A percentile compares a stretch with the other conserved stretches of the same genome.
phyloP scores from a whole-genome alignment of 2,113 vertebrate species.

The Hemichromis elongatus region DNA sequence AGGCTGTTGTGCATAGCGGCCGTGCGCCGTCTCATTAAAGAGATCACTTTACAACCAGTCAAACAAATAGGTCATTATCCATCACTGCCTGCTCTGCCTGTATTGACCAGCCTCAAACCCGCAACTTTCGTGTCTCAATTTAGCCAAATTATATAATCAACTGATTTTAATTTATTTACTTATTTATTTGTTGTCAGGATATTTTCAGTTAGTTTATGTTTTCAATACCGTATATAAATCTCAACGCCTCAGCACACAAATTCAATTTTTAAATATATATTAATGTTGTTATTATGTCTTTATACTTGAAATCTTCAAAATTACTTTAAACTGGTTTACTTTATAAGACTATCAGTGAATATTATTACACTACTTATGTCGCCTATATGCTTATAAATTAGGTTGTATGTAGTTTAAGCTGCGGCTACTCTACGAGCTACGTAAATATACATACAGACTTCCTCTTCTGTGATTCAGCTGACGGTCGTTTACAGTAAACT shows the following conservation, averaged over 20 bases:
- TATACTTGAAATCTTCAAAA: not conserved
- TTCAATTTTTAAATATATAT: no score
- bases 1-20: conserved; percentile 56
- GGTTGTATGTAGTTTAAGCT: not conserved
- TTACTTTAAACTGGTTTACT: not conserved
- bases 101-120: not conserved
- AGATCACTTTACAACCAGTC: conserved; percentile 59
- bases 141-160: not conserved
- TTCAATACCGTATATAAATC: not conserved
- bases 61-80: conserved; percentile 58
- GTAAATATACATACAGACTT: not conserved
- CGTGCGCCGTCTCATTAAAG: conserved; percentile 53
- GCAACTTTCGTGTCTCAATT: not conserved
- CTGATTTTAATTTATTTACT: not conserved
- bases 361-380: not conserved
- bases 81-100: not conserved
- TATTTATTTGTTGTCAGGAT: not conserved
- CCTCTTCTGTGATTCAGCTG: not conserved
- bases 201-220: not conserved
- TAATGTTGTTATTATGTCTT: no score
- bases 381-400: not conserved
- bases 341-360: not conserved
- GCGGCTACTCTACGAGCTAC: not conserved
- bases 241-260: not conserved
- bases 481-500: not conserved